Conservation (phyloP, 92 coral and sea anemone species). For the Plumapathes pennacea region DNA sequence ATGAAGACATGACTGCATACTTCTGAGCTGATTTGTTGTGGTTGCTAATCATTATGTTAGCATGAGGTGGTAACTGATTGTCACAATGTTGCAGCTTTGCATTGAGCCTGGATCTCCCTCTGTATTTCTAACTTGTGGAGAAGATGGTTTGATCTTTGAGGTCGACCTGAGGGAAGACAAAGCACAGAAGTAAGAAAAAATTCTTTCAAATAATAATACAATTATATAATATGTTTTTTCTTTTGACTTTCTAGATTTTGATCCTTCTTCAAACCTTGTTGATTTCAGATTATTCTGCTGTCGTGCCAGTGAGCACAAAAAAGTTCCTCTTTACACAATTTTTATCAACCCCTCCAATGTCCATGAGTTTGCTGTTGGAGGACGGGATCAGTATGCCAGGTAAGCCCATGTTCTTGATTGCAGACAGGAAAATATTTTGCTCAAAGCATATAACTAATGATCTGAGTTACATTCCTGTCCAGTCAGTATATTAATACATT, state of each 20-base stretch:
- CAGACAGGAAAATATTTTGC: too few species aligned
- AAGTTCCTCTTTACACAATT: conserved; percentile 87
- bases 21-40: too few species aligned
- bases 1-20: too few species aligned
- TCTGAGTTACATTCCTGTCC: too few species aligned
- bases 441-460: too few species aligned
- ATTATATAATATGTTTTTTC: neutral
- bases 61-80: too few species aligned
- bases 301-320: conserved; percentile 78
- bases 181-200: conserved; percentile 69
- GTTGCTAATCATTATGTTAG: too few species aligned
- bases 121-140: conserved; percentile 93
- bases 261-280: neutral
- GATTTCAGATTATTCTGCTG: conserved; percentile 78
- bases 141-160: conserved; percentile 87
- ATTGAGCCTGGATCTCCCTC: conserved; percentile 97
- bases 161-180: conserved; percentile 89
- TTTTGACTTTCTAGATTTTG: neutral
- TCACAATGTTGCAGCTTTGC: conserved; percentile 73
- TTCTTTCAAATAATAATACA: neutral
- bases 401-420: conserved; percentile 4
- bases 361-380: conserved; percentile 97
- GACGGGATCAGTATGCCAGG: conserved; percentile 92
- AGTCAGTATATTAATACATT: too few species aligned
- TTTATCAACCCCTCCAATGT: conserved; percentile 85